Conservation (phyloP, 2,113 vertebrate genomes). For the Jaculus jaculus region DNA sequence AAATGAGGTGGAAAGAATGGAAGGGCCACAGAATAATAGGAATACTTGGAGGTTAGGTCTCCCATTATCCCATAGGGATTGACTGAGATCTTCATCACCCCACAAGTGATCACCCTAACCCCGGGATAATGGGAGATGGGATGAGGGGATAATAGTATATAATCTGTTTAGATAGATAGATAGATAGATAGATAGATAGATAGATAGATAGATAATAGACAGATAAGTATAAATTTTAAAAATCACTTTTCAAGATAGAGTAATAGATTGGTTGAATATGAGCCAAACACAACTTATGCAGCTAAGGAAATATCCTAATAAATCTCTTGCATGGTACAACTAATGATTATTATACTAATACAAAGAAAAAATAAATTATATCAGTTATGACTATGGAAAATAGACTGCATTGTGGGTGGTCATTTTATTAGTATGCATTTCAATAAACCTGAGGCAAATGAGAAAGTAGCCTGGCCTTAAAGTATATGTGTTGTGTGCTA, state of each 20-base stretch:
- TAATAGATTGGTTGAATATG: not conserved
- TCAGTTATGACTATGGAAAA: not conserved
- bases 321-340: not conserved
- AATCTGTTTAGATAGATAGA: too few species aligned
- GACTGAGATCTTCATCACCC: too few species aligned
- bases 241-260: not conserved
- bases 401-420: not conserved
- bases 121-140: too few species aligned
- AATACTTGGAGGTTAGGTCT: too few species aligned
- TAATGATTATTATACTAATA: not conserved
- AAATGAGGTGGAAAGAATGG: too few species aligned
- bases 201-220: too few species aligned
- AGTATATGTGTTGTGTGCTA: not conserved
- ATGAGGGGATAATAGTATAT: too few species aligned
- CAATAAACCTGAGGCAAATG: slow-evolving; percentile 16
- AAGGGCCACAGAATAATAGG: too few species aligned
- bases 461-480: not conserved
- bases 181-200: too few species aligned
- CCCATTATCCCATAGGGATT: too few species aligned
- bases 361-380: not conserved
- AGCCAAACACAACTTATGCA: not conserved
- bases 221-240: too few species aligned
- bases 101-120: too few species aligned
- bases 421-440: not conserved
- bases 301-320: not conserved